These are phyloP conservation scores for Dendrolimus punctatus DNA, from an alignment of 1,140 invertebrate species.

Conservation along the genomic window DNA sequence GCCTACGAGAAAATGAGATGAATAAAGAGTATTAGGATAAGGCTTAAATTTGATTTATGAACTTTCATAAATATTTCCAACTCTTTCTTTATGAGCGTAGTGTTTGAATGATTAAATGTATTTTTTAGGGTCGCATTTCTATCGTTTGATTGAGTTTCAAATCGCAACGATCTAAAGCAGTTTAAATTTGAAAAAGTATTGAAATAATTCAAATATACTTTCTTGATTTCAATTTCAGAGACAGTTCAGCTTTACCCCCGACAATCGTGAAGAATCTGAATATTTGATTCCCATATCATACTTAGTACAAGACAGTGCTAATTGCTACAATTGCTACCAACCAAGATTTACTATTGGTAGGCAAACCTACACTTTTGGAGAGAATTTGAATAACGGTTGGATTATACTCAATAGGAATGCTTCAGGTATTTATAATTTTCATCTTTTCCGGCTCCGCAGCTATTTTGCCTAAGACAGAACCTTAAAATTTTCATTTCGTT, in stretches of 20 bases:
- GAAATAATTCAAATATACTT: neutral
- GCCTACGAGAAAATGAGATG: too few species aligned
- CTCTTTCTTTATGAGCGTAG: too few species aligned
- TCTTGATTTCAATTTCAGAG: constrained; percentile 29
- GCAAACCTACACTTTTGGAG: constrained; percentile 49
- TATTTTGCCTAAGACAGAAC: neutral
- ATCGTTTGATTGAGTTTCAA: too few species aligned
- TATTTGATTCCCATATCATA: constrained; percentile 59
- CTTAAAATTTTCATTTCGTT: too few species aligned
- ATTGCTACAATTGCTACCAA: constrained; percentile 55
- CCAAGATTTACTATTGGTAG: constrained; percentile 50
- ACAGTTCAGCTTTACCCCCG: constrained; percentile 39
- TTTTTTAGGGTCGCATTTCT: too few species aligned
- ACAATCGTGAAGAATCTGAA: constrained; percentile 31
- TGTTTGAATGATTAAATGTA: too few species aligned
- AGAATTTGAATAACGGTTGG: constrained; percentile 57
- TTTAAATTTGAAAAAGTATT: neutral
- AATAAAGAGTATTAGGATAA: too few species aligned
- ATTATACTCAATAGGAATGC: constrained; percentile 56
- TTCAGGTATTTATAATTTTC: constrained; percentile 38
- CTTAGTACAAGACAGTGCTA: constrained; percentile 42
- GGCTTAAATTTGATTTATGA: too few species aligned
- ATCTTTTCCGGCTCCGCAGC: constrained; percentile 1
- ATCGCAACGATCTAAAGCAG: neutral
- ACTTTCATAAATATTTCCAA: too few species aligned